These are phyloP conservation scores for Catharus bicknelli DNA, from an alignment of 2,113 vertebrate genomes.

Conservation along the genomic window DNA sequence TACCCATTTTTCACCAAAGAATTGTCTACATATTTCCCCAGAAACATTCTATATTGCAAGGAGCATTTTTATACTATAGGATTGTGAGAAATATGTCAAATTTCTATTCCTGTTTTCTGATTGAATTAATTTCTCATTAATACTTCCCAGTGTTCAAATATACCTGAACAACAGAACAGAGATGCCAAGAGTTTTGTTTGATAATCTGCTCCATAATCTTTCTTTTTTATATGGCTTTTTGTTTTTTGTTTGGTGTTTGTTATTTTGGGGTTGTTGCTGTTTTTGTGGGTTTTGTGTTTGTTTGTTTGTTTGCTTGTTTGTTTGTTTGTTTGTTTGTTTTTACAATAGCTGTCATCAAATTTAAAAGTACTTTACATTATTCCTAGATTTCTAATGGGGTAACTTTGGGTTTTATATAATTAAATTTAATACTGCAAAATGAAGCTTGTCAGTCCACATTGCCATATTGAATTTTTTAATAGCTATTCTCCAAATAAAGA, in stretches of 20 bases:
- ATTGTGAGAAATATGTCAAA: background rate
- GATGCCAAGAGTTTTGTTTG: background rate
- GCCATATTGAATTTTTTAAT: conserved; percentile 5
- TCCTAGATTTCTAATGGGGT: background rate
- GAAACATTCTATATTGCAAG: background rate
- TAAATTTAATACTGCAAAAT: conserved; percentile 38
- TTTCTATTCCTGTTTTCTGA: background rate
- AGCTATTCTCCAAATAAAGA: conserved; percentile 19
- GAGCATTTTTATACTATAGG: accelerated
- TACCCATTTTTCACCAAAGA: background rate
- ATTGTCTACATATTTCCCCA: background rate
- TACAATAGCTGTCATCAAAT: background rate
- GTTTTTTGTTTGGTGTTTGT: background rate
- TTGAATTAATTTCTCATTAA: background rate
- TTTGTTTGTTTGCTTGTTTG: too few relatives aligned
- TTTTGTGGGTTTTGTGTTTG: too few relatives aligned
- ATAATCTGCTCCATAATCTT: background rate
- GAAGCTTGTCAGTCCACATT: conserved; percentile 27
- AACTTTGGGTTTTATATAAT: conserved; percentile 31
- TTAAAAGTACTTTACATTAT: conserved; percentile 32
- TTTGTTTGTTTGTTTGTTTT: background rate
- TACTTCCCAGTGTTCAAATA: background rate
- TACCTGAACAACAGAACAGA: background rate
- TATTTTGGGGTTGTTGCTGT: too few relatives aligned
- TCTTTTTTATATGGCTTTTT: background rate